Evolutionary conservation across 2,113 vertebrate species (phyloP), one percentile per base, ranked within the genome.

Genomic region (Cichladusa arquata): DNA sequence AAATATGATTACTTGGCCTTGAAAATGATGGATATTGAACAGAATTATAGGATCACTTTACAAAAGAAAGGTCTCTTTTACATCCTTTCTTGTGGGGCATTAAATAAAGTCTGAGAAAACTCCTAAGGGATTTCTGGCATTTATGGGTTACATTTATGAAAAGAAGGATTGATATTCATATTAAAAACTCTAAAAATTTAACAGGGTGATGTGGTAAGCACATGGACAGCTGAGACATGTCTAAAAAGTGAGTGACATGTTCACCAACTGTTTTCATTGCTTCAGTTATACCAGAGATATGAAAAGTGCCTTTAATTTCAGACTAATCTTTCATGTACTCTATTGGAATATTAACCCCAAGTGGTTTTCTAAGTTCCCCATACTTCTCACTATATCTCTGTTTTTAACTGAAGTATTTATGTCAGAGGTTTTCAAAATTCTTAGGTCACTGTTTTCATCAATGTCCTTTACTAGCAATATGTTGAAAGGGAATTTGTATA

Each of bases 1-100:
- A 98, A 97, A 98, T 97, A 97, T 97, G 97, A 98, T 98, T 97
- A 97, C 97, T 98, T 98, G 97, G 97, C 97, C 97, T 97, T 98
- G 98, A 98, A 98, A 98, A 97, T 98, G 97, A 98, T 98, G 96
- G 97, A 97, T 98, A 97, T 96, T 97, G 97, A 98, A 97, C 95
- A 98, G 97, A 98, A 98, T 98, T 98, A 98, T 95, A 97, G 95
- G 97, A 97, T 97, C 96, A 92, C 97, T 98, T 98, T 98, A 97
- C 96, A 97, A 98, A 98, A 98, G 97, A 98, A 98, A 98, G 97
- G 97, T 98, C 97, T 97, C 95, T 97, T 97, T 98, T 98, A 97
- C 95, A 97, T 97, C 96, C 94, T 97, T 97, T 98, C 97, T 97
- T 97, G 93, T 96, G 96, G 94, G 97, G 94, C 96, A 96, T 97